phyloP scores from a whole-genome alignment of 2,113 vertebrate genomes.

The Petaurus breviceps region DNA sequence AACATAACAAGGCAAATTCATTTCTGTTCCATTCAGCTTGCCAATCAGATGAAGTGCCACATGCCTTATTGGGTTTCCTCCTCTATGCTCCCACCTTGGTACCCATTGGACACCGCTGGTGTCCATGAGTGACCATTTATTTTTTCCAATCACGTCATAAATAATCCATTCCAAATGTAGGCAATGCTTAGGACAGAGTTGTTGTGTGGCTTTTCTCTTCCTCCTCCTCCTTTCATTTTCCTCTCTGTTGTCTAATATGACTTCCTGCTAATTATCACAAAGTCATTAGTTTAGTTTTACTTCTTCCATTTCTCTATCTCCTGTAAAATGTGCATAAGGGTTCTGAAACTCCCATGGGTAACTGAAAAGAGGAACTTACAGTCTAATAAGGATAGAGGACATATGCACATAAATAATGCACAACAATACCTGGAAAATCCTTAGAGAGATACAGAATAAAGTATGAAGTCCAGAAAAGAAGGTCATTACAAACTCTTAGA shows the following conservation, averaged over 20 bases:
- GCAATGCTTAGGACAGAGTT: not conserved
- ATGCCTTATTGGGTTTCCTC: constrained; percentile 62
- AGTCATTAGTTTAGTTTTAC: not conserved
- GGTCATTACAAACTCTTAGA: no score
- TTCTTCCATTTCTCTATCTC: not conserved
- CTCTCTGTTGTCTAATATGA: no score
- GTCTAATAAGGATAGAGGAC: no score
- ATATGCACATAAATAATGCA: no score
- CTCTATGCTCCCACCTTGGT: constrained; percentile 63
- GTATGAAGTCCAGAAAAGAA: no score
- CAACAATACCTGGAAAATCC: no score
- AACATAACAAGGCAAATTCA: constrained; percentile 76
- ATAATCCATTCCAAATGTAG: not conserved
- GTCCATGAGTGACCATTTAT: not conserved
- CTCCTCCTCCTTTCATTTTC: no score
- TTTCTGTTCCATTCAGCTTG: constrained; percentile 58
- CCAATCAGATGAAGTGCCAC: constrained; percentile 69
- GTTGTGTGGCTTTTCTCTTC: no score
- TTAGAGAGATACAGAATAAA: no score
- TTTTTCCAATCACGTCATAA: constrained; percentile 16
- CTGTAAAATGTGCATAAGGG: not conserved
- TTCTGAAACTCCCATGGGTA: not conserved
- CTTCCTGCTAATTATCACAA: no score
- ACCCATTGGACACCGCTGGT: constrained; percentile 61
- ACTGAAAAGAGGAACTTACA: no score